Base-by-base conservation (phyloP, 2,888 invertebrate species). In the Gastrophysa polygoni region DNA sequence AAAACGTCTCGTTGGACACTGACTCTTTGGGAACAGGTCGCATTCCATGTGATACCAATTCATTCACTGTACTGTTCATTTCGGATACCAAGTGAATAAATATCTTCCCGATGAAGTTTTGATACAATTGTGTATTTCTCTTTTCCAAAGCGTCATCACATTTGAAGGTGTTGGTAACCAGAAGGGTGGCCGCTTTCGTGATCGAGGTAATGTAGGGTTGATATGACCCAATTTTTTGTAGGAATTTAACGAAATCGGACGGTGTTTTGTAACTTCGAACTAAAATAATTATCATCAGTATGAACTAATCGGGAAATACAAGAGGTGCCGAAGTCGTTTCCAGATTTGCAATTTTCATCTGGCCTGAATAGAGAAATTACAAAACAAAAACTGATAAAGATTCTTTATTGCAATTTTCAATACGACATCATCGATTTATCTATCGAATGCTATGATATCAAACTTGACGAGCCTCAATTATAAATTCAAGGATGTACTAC, bases 11-110 rank as follows among this genome's bases (percentile, higher is more conserved):
- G 21, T 75, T 67, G 3, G 56, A 21, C 20, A 54, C 51, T 3
- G 17, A 46, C 51, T 28, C 59, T 20, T n/a, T 56, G 34, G 11
- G 51, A 47, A 38, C 60, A 4, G 74, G 68, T 61, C 67, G 63
- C 63, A 70, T 48, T 17, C 66, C 68, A 17, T 62, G 64, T 20
- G 69, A 67, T 5, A 70, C 67, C 47, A 74, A 60, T 54, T 69
- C 74, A 59, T 78, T 80, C 54, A 77, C 59, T 47, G 72, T 69
- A 11, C 61, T 61, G 64, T 81, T 76, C 66, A 79, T 75, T 70
- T 79, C 71, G 47, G 73, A 72, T 21, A 78, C 66, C 47, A 82
- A 64, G 49, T 73, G 66, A 0, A 71, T 68, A 59, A 77, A 81
- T 29, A 79, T 64, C 46, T 75, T 70, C 4, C 76, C 73, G n/a